Conservation (phyloP, 2,797 vertebrate species). For the Acrocephalus scirpaceus region DNA sequence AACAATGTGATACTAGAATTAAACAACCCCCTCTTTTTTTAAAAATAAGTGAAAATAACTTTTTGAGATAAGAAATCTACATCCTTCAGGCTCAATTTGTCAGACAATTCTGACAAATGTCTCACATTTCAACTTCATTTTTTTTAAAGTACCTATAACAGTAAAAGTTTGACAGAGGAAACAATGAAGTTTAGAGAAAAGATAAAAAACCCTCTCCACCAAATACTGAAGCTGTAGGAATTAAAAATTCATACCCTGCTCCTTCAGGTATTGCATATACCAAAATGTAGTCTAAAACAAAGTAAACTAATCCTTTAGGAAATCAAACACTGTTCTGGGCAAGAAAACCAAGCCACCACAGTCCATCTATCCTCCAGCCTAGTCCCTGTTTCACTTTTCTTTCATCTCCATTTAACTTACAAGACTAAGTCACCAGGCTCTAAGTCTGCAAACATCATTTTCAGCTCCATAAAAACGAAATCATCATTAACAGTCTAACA, state of each 20-base stretch:
- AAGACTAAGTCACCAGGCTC: neutral
- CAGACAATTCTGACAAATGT: neutral
- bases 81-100: neutral
- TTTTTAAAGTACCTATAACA: neutral
- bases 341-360: neutral
- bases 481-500: neutral
- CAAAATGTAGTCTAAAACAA: neutral
- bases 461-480: neutral
- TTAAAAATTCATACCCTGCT: neutral
- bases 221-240: neutral
- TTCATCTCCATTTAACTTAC: neutral
- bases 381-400: neutral
- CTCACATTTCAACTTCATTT: neutral
- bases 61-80: neutral
- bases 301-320: neutral
- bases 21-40: fast-evolving
- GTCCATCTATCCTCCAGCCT: neutral
- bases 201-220: neutral
- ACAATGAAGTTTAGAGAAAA: neutral
- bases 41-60: fast-evolving
- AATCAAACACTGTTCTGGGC: neutral
- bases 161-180: neutral
- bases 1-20: neutral
- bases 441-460: neutral
- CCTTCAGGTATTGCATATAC: neutral